phyloP scores from a whole-genome alignment of 2,113 vertebrate genomes.

The Macquaria ambigua region DNA sequence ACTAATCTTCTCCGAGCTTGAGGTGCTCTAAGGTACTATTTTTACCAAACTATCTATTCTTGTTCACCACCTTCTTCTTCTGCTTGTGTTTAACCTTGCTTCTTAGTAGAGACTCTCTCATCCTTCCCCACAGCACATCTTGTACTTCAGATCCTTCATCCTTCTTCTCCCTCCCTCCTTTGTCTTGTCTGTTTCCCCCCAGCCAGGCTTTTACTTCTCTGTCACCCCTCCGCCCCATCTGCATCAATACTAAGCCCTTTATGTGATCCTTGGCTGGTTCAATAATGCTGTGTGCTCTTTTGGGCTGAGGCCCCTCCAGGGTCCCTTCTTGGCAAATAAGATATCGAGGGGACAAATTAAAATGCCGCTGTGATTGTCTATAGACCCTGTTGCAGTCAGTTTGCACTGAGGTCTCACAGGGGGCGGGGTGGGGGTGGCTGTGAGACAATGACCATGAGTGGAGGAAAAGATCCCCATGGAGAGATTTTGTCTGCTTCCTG shows the following conservation, averaged over 20 bases:
- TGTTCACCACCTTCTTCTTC: neutral
- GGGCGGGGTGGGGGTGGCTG: neutral
- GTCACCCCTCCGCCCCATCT: conserved; percentile 23
- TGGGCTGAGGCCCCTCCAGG: conserved; percentile 19
- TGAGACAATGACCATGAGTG: too few species aligned
- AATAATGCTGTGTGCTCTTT: conserved; percentile 60
- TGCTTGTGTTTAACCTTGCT: conserved; percentile 3
- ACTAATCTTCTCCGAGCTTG: conserved; percentile 1
- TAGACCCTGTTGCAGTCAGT: conserved; percentile 46
- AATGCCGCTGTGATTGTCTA: conserved; percentile 58
- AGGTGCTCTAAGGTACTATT: neutral
- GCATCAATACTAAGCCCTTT: conserved; percentile 63
- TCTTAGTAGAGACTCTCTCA: neutral
- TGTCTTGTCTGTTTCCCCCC: neutral
- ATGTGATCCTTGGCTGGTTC: conserved; percentile 59
- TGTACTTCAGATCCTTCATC: neutral
- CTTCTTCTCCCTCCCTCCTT: neutral
- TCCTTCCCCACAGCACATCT: conserved; percentile 15
- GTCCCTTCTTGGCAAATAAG: conserved; percentile 66
- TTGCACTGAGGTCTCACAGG: conserved; percentile 18
- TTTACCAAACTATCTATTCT: neutral
- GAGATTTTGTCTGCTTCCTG: neutral
- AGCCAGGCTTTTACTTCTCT: conserved; percentile 38
- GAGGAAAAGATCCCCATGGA: neutral
- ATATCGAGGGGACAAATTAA: conserved; percentile 71